Evolutionary conservation across 2,888 invertebrate genomes (phyloP), one percentile per base, ranked within the genome.

Genomic region (Axea sp.): DNA sequence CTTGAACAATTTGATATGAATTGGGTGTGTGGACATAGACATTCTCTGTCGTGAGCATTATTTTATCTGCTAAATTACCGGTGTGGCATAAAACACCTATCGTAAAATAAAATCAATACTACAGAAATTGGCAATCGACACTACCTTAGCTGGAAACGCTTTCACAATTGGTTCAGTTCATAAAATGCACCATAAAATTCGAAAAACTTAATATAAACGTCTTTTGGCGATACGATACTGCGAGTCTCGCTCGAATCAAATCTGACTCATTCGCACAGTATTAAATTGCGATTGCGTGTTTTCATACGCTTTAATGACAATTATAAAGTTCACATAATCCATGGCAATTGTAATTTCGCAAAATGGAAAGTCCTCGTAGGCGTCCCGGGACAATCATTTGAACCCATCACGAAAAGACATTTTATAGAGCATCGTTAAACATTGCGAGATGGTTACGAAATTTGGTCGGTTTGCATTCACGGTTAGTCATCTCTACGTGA

Each of bases 361-460:
- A 65, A 65, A 26, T 45, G 65, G 67, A 67, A 67, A 67, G 67
- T 67, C 41, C 0, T 24, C 57, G 67, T 67, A 33, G 67, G 67
- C 67, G 67, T 47, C 24, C 4, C 7, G 19, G 26, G 47, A 67
- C 67, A 49, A 49, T 55, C 65, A 55, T 65, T 51, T 65, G 53
- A 53, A 45, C 53, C 30, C 65, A 53, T 53, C 65, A 33, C 51
- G 43, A 51, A 51, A 64, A 41, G 33, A 62, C 30, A 43, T 26
- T 53, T 64, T 53, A 64, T 53, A 53, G 43, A 64, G 43, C 43
- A 59, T 37, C 47, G 39, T 60, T 60, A 47, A 47, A 19, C n/a
- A 7, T 41, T 39, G 17, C 41, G 22, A 24, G 53, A 51, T 24
- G 33, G 24, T 57, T 57, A 33, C 43, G 43, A 57, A 43, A 57